Base-by-base conservation (phyloP, 1,140 invertebrate genomes). In the Camponotus floridanus region DNA sequence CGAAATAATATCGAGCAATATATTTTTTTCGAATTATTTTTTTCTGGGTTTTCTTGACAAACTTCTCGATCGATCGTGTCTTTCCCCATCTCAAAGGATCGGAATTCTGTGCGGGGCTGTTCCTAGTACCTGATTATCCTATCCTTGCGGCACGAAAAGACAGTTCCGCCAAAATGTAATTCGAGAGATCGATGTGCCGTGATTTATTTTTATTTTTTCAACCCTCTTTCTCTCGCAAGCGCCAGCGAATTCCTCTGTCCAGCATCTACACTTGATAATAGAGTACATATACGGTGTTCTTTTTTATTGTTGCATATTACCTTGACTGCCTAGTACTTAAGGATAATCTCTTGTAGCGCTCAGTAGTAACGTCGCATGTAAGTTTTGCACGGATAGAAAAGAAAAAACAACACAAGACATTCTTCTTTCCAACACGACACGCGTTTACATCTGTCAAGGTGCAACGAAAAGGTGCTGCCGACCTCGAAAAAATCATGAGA, bases 71-170 rank as follows among this genome's bases (percentile, higher is more conserved):
- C 11, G 26, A 68, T 78, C 61, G 31, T 26, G 13, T 61, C 48
- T 61, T 73, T 71, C 62, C 55, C 78, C 45, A 51, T 86, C 86
- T 78, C 92, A 90, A 92, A 92, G 91, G 90, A 92, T 91, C n/a
- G 86, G 91, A 88, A 93, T 88, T 91, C 87, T 68, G 65, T 86
- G 48, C 36, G 87, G 91, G 93, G 81, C 92, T 94, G 93, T 94
- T 94, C 93, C 93, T 94, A 91, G 93, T 94, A 94, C 93, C 93
- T 94, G 93, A 94, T 92, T 91, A 92, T 93, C 93, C 93, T 92
- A 92, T 93, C 93, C 92, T 91, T 91, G 92, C 90, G 91, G 89
- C 87, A 88, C 89, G 86, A 91, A 86, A 71, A 21, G n/a, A 62
- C 67, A 68, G 51, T 88, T 76, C 57, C 70, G 33, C 86, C 42